Conservation (phyloP, 2,888 invertebrate genomes). For the Bimastos eiseni region DNA sequence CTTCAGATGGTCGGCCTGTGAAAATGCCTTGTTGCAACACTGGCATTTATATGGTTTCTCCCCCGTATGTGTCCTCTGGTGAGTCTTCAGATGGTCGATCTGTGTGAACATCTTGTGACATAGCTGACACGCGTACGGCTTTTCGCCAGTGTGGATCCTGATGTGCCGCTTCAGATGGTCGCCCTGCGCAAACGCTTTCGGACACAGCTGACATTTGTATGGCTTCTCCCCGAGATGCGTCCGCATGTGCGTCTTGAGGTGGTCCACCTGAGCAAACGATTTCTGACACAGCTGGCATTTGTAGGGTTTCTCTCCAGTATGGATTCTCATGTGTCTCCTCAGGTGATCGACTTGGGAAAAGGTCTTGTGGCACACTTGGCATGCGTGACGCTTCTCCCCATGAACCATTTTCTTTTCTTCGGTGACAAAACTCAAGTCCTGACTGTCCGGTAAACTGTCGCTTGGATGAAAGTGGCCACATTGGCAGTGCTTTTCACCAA, state of each 20-base stretch:
- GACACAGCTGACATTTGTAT: slow-evolving; percentile 14
- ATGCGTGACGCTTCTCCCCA: neutral
- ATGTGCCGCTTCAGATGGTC: slow-evolving; percentile 7
- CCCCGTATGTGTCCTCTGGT: neutral
- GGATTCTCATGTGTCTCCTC: slow-evolving; percentile 7
- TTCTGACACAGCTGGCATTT: slow-evolving; percentile 18
- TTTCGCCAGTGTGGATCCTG: slow-evolving; percentile 6
- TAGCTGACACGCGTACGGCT: slow-evolving; percentile 9
- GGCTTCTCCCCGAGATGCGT: neutral
- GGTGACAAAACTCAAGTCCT: neutral
- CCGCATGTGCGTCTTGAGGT: slow-evolving; percentile 4
- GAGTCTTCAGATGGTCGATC: neutral
- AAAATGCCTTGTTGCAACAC: slow-evolving; percentile 2
- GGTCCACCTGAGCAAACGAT: slow-evolving; percentile 1
- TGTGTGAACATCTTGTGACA: slow-evolving; percentile 15
- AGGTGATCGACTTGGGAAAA: slow-evolving; percentile 16
- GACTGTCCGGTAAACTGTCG: neutral
- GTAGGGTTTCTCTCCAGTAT: slow-evolving; percentile 16
- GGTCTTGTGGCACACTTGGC: slow-evolving; percentile 2
- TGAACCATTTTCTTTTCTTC: neutral
- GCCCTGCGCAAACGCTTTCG: slow-evolving; percentile 7
- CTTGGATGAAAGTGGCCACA: neutral
- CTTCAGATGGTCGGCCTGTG: slow-evolving; percentile 16
- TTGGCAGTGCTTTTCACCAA: neutral
- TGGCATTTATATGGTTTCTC: slow-evolving; percentile 18